Conservation (phyloP, 2,797 vertebrate genomes). For the Todus mexicanus region DNA sequence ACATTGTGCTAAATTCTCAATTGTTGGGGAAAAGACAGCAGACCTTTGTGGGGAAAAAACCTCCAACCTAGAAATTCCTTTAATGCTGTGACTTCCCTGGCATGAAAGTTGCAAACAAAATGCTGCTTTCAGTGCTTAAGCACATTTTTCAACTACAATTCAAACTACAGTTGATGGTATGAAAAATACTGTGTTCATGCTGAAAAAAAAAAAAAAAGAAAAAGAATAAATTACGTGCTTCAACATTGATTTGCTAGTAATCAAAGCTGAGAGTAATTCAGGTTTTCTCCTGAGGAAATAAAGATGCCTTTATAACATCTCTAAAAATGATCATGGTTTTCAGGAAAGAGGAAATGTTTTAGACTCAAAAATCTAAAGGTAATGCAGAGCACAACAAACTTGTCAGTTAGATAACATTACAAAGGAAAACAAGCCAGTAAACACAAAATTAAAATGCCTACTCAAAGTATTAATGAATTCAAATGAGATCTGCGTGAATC, state of each 20-base stretch:
- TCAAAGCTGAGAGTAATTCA: constrained; percentile 24
- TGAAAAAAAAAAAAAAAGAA: neutral
- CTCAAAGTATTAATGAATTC: constrained; percentile 46
- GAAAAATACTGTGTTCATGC: neutral
- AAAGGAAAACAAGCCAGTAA: constrained; percentile 38
- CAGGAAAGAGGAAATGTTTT: constrained; percentile 22
- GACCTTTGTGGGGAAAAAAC: neutral
- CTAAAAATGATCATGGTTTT: neutral
- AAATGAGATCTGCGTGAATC: constrained; percentile 13
- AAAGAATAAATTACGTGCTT: neutral
- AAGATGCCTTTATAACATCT: neutral
- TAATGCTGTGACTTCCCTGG: neutral
- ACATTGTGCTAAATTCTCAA: constrained; percentile 56
- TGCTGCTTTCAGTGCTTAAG: neutral
- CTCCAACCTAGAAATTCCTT: constrained; percentile 11
- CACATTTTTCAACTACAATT: neutral
- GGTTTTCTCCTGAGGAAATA: neutral
- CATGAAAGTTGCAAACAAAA: neutral
- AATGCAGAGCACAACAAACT: neutral
- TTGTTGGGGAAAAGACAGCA: neutral
- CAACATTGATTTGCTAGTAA: neutral
- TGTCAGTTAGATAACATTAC: constrained; percentile 34
- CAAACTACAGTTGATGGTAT: neutral
- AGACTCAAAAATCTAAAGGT: constrained; percentile 13
- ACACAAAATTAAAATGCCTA: constrained; percentile 44